Conservation (phyloP, 2,797 vertebrate species). For the Myotis planiceps region DNA sequence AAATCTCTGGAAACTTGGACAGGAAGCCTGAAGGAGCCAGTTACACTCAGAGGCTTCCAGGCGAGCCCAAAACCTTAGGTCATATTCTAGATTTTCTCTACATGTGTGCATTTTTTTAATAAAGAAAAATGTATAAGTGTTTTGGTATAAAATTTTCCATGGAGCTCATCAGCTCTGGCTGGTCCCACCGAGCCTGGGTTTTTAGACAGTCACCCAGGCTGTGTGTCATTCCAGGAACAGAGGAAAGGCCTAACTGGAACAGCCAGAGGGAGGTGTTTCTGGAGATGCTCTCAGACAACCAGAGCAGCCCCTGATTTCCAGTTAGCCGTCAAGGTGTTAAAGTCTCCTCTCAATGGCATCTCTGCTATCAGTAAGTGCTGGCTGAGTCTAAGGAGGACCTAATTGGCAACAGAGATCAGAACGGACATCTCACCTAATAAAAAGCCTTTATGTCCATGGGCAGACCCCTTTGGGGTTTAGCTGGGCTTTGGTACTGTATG, state of each 20-base stretch:
- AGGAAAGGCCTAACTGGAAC: background rate
- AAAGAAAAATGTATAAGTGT: background rate
- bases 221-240: background rate
- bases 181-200: background rate
- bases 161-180: background rate
- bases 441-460: constrained; percentile 22
- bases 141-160: background rate
- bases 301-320: constrained; percentile 33
- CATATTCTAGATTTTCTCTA: background rate
- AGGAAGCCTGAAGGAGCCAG: background rate
- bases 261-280: background rate
- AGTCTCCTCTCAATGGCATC: background rate
- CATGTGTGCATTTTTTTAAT: background rate
- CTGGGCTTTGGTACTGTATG: background rate
- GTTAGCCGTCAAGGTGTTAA: background rate
- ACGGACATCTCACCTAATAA: constrained; percentile 63
- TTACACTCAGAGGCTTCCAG: background rate
- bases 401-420: constrained; percentile 59
- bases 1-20: constrained; percentile 72
- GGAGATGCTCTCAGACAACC: background rate
- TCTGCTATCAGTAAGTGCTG: background rate
- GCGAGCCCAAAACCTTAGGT: background rate
- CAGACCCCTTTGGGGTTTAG: background rate
- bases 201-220: background rate
- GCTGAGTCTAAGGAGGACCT: background rate